Conservation (phyloP, 1,140 invertebrate genomes). For the Papilio machaon region DNA sequence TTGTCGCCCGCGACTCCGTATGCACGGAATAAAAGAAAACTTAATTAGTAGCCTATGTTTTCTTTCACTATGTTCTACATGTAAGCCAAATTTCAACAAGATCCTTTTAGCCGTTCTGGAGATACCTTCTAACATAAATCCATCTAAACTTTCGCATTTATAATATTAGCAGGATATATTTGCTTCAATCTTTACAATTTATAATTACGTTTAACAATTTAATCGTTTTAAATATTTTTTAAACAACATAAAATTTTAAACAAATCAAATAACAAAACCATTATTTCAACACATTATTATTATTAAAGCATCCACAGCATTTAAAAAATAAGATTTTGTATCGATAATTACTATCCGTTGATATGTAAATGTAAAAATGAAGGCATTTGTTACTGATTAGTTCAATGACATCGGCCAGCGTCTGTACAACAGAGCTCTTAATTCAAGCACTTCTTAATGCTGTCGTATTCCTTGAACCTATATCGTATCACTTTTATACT, state of each 20-base stretch:
- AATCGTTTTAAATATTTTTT: background rate
- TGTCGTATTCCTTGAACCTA: background rate
- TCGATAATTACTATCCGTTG: background rate
- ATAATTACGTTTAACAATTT: too few relatives aligned
- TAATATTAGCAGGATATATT: too few relatives aligned
- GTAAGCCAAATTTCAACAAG: too few relatives aligned
- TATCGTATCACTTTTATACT: conserved; percentile 1
- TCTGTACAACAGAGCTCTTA: background rate
- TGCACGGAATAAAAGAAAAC: too few relatives aligned
- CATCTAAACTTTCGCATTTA: too few relatives aligned
- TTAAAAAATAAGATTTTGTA: background rate
- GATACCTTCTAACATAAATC: too few relatives aligned
- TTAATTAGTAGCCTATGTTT: too few relatives aligned
- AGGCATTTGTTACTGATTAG: conserved; percentile 39
- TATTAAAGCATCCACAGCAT: background rate
- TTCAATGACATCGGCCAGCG: conserved; percentile 44
- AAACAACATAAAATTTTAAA: background rate
- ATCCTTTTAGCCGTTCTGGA: too few relatives aligned
- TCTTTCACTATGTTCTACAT: too few relatives aligned
- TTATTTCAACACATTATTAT: background rate
- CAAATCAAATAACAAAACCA: background rate
- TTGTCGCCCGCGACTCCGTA: background rate
- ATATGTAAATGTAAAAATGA: conserved; percentile 14
- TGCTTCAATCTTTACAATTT: too few relatives aligned
- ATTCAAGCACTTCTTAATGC: conserved; percentile 3